Evolutionary conservation across 2,113 vertebrate genomes (phyloP).

Genomic region (Dromas ardeola): DNA sequence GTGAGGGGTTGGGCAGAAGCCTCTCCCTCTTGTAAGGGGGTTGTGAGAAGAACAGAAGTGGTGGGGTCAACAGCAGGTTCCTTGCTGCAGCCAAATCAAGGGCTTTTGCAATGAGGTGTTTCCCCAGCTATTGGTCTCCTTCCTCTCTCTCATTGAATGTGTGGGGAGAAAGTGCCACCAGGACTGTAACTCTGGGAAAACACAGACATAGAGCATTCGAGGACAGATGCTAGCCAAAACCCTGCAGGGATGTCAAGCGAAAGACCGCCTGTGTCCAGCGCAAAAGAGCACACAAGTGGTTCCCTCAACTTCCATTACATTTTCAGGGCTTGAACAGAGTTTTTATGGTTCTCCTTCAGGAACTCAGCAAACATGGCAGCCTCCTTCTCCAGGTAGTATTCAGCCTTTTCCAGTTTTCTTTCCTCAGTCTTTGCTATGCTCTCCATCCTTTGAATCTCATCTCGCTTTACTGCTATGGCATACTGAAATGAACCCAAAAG

Average conservation of each 20-base stretch:
- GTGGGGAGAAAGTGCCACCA: neutral
- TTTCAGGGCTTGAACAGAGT: constrained; percentile 80
- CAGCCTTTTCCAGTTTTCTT: constrained; percentile 74
- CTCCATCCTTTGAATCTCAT: constrained; percentile 84
- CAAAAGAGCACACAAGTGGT: neutral
- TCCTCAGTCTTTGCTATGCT: constrained; percentile 74
- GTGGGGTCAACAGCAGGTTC: neutral
- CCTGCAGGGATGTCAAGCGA: neutral
- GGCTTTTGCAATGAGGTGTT: neutral
- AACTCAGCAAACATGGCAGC: constrained; percentile 80
- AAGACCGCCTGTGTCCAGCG: neutral
- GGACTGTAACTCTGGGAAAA: neutral
- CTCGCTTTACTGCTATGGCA: constrained; percentile 78
- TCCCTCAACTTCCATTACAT: constrained; percentile 71
- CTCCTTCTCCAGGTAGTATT: constrained; percentile 79
- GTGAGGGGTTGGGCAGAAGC: neutral
- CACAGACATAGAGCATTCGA: neutral
- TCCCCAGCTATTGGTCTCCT: neutral
- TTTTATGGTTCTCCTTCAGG: constrained; percentile 85
- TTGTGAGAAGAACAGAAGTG: neutral
- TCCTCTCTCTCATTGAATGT: neutral
- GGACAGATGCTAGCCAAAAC: neutral
- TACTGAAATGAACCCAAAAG: constrained; percentile 74
- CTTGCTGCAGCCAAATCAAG: neutral
- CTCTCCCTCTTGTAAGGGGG: neutral